These are phyloP conservation scores for Danaus melanippus DNA, from an alignment of 1,140 invertebrate species.

Conservation along the genomic window DNA sequence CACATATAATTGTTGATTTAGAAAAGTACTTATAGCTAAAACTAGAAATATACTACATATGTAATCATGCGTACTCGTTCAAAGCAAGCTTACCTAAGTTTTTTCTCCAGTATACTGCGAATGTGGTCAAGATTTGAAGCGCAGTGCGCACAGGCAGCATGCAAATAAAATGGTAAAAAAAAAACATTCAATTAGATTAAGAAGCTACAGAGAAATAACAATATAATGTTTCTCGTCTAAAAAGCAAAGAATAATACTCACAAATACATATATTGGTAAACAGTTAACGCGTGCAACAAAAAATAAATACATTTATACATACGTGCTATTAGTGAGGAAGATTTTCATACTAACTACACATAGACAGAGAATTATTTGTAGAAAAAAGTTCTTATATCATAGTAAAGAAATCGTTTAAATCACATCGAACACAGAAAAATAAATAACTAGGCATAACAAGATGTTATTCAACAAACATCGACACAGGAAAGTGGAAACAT, in stretches of 20 bases:
- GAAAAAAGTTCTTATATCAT: no score
- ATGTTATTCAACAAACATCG: no score
- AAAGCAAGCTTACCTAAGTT: slow-evolving; percentile 79
- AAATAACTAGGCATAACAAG: no score
- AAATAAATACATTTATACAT: slow-evolving; percentile 17
- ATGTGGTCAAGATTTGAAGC: slow-evolving; percentile 67
- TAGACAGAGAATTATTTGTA: not conserved
- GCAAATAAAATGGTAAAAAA: slow-evolving; percentile 61
- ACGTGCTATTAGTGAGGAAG: slow-evolving; percentile 11
- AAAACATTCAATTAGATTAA: slow-evolving; percentile 52
- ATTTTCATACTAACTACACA: slow-evolving; percentile 4
- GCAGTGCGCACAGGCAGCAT: slow-evolving; percentile 69
- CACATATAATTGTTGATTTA: not conserved
- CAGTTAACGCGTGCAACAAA: slow-evolving; percentile 32
- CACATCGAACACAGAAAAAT: no score
- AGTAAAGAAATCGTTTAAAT: no score
- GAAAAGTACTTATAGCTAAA: not conserved
- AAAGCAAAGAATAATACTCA: slow-evolving; percentile 26
- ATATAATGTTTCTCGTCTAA: slow-evolving; percentile 7
- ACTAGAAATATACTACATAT: not conserved
- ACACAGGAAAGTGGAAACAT: no score
- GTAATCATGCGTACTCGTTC: slow-evolving; percentile 21
- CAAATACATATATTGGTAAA: slow-evolving; percentile 23
- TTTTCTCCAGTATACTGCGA: slow-evolving; percentile 84
- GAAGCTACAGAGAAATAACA: slow-evolving; percentile 31